Conservation (phyloP, 2,888 invertebrate species). For the Gasteruption jaculator region DNA sequence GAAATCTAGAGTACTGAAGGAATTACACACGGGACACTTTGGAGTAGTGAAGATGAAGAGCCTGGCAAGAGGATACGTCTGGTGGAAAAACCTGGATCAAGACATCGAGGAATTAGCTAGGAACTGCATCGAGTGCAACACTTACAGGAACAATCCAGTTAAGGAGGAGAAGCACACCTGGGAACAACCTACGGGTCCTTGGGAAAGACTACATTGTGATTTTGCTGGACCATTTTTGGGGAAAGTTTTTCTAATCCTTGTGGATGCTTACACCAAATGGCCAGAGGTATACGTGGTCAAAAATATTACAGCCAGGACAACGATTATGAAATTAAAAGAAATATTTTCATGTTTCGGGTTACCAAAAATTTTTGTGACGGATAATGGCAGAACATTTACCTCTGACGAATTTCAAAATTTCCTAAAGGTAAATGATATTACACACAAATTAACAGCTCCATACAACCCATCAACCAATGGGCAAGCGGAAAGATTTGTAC, state of each 20-base stretch:
- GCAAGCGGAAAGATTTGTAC: slow-evolving; percentile 4
- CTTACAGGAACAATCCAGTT: slow-evolving; percentile 15
- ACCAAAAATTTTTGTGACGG: slow-evolving; percentile 18
- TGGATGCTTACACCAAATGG: slow-evolving; percentile 20
- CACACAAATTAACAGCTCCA: slow-evolving; percentile 14
- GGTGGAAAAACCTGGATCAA: slow-evolving; percentile 26
- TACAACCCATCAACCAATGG: slow-evolving; percentile 13
- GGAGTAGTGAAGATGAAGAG: slow-evolving; percentile 29
- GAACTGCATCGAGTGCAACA: slow-evolving; percentile 15
- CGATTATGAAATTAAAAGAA: slow-evolving; percentile 17
- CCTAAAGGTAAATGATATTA: slow-evolving; percentile 7
- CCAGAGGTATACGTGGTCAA: slow-evolving; percentile 17
- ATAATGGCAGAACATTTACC: slow-evolving; percentile 22
- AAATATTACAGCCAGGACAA: slow-evolving; percentile 11
- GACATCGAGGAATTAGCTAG: slow-evolving; percentile 16
- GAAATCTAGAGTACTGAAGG: slow-evolving; percentile 16
- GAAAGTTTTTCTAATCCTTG: slow-evolving; percentile 20
- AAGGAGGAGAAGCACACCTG: slow-evolving; percentile 15
- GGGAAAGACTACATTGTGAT: slow-evolving; percentile 22
- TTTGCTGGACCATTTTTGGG: slow-evolving; percentile 21
- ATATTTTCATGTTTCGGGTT: slow-evolving; percentile 22
- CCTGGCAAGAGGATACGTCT: slow-evolving; percentile 24
- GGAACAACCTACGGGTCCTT: slow-evolving; percentile 19
- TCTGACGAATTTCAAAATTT: slow-evolving; percentile 12
- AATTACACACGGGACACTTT: slow-evolving; percentile 26